phyloP scores from a whole-genome alignment of 2,888 invertebrate genomes.

The Alcis repandata region DNA sequence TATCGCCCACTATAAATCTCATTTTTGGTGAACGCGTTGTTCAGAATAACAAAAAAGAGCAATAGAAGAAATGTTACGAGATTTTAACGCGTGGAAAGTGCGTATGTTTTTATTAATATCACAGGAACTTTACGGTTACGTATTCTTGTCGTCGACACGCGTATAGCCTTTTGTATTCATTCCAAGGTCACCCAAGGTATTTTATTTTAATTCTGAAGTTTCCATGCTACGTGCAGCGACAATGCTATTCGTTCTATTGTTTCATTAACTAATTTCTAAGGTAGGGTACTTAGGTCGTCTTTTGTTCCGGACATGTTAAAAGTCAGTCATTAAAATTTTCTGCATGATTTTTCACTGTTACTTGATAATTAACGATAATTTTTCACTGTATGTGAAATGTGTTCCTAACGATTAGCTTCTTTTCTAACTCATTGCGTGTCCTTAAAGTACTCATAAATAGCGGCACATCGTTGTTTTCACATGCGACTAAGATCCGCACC shows the following conservation, averaged over 20 bases:
- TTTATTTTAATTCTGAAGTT: constrained; percentile 30
- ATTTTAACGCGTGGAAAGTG: constrained; percentile 37
- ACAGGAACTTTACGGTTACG: constrained; percentile 43
- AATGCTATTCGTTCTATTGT: constrained; percentile 23
- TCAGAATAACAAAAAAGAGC: constrained; percentile 74
- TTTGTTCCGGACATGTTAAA: constrained; percentile 20
- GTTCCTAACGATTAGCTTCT: not conserved
- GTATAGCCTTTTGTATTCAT: constrained; percentile 32
- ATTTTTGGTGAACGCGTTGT: constrained; percentile 76
- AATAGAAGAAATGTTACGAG: constrained; percentile 39
- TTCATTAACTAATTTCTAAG: constrained; percentile 24
- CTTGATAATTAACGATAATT: constrained; percentile 4
- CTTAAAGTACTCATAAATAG: constrained; percentile 3
- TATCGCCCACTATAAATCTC: constrained; percentile 79
- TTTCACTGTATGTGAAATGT: not conserved
- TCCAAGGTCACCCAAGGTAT: constrained; percentile 32
- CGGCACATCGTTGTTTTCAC: constrained; percentile 30
- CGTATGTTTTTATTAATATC: constrained; percentile 48
- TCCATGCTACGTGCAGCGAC: constrained; percentile 33
- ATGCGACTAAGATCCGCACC: constrained; percentile 37
- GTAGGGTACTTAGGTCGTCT: constrained; percentile 23
- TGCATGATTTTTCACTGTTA: not conserved
- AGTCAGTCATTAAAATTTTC: not conserved
- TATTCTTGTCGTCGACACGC: constrained; percentile 39
- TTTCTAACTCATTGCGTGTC: not conserved